phyloP scores from a whole-genome alignment of 2,888 invertebrate species.

The Plusia festucae region DNA sequence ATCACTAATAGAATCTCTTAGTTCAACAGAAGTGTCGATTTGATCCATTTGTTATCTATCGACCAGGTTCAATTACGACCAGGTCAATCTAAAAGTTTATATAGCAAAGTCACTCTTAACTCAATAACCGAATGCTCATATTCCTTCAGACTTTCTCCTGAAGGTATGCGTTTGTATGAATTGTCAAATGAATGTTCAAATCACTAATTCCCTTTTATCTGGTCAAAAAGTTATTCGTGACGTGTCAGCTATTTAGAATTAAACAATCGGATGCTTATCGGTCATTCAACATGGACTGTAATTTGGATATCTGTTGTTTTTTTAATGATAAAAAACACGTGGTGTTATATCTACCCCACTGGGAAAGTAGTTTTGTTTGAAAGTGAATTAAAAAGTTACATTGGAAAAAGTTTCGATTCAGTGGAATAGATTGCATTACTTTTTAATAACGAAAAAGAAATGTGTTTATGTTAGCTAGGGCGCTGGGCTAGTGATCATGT shows the following conservation, averaged over 20 bases:
- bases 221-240: neutral
- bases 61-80: no score
- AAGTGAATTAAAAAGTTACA: constrained; percentile 1
- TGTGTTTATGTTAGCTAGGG: no score
- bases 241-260: neutral
- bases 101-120: no score
- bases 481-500: no score
- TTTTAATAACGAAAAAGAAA: neutral
- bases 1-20: no score
- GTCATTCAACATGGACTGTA: constrained; percentile 4
- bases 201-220: neutral
- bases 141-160: no score
- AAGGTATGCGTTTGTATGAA: no score
- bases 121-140: no score
- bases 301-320: neutral
- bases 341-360: neutral
- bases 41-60: no score
- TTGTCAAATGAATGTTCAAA: neutral
- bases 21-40: no score
- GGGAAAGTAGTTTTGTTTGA: neutral
- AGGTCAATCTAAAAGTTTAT: no score
- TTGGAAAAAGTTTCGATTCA: neutral
- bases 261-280: neutral
- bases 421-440: neutral
- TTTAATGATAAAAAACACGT: neutral